Evolutionary conservation across 2,797 vertebrate species (phyloP).

Genomic region (Holocentrus rufus): DNA sequence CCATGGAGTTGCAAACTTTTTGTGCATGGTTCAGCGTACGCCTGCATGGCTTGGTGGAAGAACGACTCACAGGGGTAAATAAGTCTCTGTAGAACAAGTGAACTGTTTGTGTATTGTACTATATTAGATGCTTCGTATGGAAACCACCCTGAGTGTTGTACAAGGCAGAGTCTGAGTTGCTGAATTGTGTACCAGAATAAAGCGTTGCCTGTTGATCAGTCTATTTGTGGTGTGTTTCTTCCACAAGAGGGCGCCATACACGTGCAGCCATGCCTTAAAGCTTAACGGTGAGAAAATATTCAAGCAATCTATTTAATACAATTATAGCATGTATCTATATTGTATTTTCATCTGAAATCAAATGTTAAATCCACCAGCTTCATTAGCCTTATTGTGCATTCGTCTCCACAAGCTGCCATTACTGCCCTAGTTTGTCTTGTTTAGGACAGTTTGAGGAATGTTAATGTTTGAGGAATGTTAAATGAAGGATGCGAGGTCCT

Average conservation of each 20-base stretch:
- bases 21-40: background rate
- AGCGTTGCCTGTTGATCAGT: slow-evolving; percentile 37
- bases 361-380: too few species aligned
- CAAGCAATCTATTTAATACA: too few species aligned
- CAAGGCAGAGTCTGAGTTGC: slow-evolving; percentile 26
- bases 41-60: background rate
- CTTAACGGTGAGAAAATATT: too few species aligned
- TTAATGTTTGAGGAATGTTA: too few species aligned
- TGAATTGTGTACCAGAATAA: slow-evolving; percentile 45
- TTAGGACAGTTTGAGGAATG: too few species aligned
- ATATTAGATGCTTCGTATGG: slow-evolving; percentile 20
- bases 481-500: too few species aligned
- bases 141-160: slow-evolving; percentile 38
- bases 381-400: too few species aligned
- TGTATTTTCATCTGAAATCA: too few species aligned
- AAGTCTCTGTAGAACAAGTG: slow-evolving; percentile 12
- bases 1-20: background rate
- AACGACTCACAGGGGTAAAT: background rate
- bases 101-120: slow-evolving; percentile 19
- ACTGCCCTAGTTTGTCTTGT: too few species aligned
- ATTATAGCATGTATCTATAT: too few species aligned
- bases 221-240: slow-evolving; percentile 31
- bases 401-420: too few species aligned
- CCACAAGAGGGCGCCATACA: slow-evolving; percentile 40
- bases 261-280: background rate